Evolutionary conservation across 2,113 vertebrate genomes (phyloP).

Genomic region (Silurus meridionalis): DNA sequence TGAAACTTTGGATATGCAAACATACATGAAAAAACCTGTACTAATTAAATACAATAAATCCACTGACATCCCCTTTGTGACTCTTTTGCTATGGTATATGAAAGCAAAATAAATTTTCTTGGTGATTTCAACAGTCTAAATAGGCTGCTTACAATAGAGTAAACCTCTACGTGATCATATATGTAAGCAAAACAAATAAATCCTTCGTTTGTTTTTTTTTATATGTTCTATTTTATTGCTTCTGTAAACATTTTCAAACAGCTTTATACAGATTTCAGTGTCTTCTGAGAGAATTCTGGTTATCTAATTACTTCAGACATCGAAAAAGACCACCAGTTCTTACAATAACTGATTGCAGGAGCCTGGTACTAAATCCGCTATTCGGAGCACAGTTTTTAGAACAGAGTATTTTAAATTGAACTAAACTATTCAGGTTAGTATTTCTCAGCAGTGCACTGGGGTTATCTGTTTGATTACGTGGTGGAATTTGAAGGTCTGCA

Average conservation of each 20-base stretch:
- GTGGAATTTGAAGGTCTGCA: neutral
- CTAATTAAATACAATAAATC: neutral
- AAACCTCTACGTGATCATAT: too few relatives aligned
- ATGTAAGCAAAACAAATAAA: too few relatives aligned
- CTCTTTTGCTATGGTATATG: neutral
- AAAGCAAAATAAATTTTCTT: neutral
- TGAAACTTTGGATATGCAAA: neutral
- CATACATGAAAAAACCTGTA: neutral
- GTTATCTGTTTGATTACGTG: neutral
- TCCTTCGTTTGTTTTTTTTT: neutral
- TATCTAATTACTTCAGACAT: neutral
- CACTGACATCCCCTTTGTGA: neutral
- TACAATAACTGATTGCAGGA: neutral
- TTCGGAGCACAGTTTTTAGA: neutral
- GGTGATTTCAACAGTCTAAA: neutral
- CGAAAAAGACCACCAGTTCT: neutral
- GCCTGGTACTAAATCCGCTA: neutral
- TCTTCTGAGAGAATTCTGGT: neutral
- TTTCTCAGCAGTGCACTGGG: neutral
- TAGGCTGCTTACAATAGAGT: neutral
- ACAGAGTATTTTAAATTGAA: neutral
- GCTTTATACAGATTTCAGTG: neutral
- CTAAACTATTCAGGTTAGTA: neutral
- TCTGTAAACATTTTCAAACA: neutral
- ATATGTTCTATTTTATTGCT: neutral